These are phyloP conservation scores for Elmis aenea DNA, from an alignment of 2,888 invertebrate species.

Conservation along the genomic window DNA sequence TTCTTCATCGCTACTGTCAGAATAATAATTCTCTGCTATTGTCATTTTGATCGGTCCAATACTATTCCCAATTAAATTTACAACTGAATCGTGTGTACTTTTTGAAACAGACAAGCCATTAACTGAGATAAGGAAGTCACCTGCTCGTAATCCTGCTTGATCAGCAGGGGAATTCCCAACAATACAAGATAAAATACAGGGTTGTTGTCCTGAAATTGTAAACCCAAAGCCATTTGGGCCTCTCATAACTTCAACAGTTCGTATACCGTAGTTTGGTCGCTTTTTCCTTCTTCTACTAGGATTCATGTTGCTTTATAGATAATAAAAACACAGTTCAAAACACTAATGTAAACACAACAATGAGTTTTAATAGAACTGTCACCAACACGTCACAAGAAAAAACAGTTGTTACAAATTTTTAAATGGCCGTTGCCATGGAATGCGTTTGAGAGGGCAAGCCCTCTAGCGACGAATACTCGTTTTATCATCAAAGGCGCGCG, in stretches of 20 bases:
- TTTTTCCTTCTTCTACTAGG: conserved; percentile 63
- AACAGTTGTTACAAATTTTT: conserved; percentile 33
- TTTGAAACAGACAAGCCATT: conserved; percentile 90
- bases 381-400: conserved; percentile 32
- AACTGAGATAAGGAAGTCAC: conserved; percentile 88
- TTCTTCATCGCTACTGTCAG: conserved; percentile 80
- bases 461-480: conserved; percentile 29
- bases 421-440: conserved; percentile 38
- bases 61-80: conserved; percentile 82
- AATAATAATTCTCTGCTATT: conserved; percentile 82
- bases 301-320: conserved; percentile 47
- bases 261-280: conserved; percentile 67
- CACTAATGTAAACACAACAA: conserved; percentile 16
- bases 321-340: conserved; percentile 6
- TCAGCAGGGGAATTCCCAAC: conserved; percentile 88
- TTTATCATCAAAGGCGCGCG: conserved; percentile 9
- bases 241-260: conserved; percentile 78
- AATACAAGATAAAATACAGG: conserved; percentile 91
- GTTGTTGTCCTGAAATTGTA: conserved; percentile 94
- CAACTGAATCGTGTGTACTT: conserved; percentile 89
- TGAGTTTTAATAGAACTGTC: conserved; percentile 12
- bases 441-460: conserved; percentile 24
- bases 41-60: conserved; percentile 77
- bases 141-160: conserved; percentile 81
- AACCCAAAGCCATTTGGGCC: conserved; percentile 94